Percentiles rank a stretch among this genome's conserved stretches.
Conservation (phyloP, 2,888 invertebrate species). For the Andrena hattorfiana region DNA sequence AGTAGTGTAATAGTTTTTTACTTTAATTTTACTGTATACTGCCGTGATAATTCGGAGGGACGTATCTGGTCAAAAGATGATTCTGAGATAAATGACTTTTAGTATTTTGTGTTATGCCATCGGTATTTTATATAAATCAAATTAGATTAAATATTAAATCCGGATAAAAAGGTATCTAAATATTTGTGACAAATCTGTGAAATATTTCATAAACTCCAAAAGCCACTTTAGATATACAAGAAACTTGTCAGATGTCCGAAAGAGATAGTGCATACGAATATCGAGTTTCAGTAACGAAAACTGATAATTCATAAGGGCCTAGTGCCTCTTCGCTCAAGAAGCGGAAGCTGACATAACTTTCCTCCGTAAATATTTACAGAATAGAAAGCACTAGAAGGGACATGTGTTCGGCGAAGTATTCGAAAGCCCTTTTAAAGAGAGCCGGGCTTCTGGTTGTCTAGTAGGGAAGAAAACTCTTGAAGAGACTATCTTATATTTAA, state of each 20-base stretch:
- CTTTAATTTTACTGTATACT: too few relatives aligned
- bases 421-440: slow-evolving; percentile 16
- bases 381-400: slow-evolving; percentile 23
- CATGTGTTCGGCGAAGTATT: slow-evolving; percentile 24
- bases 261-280: background rate
- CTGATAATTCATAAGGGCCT: background rate
- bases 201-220: background rate
- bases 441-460: slow-evolving; percentile 36
- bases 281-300: background rate
- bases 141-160: too few relatives aligned
- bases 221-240: background rate
- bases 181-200: too few relatives aligned
- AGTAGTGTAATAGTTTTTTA: too few relatives aligned
- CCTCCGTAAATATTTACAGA: slow-evolving; percentile 35
- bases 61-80: too few relatives aligned
- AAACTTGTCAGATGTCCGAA: background rate
- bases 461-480: slow-evolving; percentile 15
- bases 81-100: too few relatives aligned
- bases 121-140: too few relatives aligned
- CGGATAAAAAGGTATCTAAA: too few relatives aligned
- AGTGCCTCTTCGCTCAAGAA: background rate
- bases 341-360: slow-evolving; percentile 2
- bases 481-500: slow-evolving; percentile 18
- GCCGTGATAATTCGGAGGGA: too few relatives aligned
- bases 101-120: too few relatives aligned